Percentiles rank a stretch among this genome's conserved stretches.
phyloP scores from a whole-genome alignment of 2,888 invertebrate genomes.

The Venustoraphidia nigricollis region DNA sequence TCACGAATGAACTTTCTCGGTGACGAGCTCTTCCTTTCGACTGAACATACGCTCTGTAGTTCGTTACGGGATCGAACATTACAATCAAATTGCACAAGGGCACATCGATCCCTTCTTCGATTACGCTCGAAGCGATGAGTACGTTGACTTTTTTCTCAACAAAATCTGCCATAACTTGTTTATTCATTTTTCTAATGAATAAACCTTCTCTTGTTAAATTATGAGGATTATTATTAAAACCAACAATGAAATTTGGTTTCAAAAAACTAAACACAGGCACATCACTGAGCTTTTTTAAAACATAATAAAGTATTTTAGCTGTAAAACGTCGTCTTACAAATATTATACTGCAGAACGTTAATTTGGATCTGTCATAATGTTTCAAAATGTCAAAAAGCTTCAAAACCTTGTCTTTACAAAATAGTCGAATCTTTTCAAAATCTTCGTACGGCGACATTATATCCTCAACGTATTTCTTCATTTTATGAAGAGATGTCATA shows the following conservation, averaged over 20 bases:
- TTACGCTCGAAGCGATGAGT: conserved; percentile 58
- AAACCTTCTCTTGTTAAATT: conserved; percentile 38
- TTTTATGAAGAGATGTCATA: no score
- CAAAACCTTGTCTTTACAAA: neutral
- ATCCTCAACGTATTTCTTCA: no score
- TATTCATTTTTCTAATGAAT: conserved; percentile 37
- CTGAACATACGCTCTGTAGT: conserved; percentile 74
- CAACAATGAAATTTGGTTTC: conserved; percentile 57
- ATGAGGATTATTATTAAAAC: conserved; percentile 41
- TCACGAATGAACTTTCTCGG: conserved; percentile 38
- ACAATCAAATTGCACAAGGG: conserved; percentile 67
- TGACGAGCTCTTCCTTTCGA: conserved; percentile 80
- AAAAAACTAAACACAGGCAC: conserved; percentile 39
- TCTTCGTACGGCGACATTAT: neutral
- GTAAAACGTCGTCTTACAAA: conserved; percentile 60
- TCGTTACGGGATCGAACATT: conserved; percentile 51
- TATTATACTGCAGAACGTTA: conserved; percentile 45
- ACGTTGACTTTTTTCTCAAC: conserved; percentile 43
- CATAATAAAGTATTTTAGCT: conserved; percentile 56
- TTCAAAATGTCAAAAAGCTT: neutral
- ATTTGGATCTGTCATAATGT: neutral
- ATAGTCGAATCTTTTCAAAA: conserved; percentile 14
- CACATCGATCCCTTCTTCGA: conserved; percentile 85
- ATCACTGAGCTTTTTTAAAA: conserved; percentile 36
- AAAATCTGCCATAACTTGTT: conserved; percentile 37